Conservation (phyloP, 2,797 vertebrate species). For the Oreochromis mossambicus region DNA sequence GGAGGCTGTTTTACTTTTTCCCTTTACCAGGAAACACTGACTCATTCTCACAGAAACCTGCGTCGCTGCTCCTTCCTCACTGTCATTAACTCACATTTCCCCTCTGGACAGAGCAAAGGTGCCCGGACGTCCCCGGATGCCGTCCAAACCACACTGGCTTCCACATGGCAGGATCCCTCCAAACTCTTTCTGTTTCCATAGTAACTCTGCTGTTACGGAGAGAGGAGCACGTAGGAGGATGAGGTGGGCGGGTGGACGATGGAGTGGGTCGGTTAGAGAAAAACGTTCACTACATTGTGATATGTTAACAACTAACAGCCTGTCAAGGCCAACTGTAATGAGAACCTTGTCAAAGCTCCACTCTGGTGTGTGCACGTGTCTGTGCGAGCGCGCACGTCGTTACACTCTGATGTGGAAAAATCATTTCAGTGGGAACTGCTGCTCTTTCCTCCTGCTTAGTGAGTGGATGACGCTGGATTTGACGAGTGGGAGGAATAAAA, state of each 20-base stretch:
- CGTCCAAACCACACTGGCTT: slow-evolving; percentile 46
- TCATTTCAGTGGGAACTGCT: neutral
- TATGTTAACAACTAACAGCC: slow-evolving; percentile 47
- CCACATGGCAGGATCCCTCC: slow-evolving; percentile 46
- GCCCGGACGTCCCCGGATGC: slow-evolving; percentile 33
- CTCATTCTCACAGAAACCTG: neutral
- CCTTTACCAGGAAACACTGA: neutral
- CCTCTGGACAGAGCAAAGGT: slow-evolving; percentile 26
- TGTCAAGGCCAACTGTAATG: slow-evolving; percentile 43
- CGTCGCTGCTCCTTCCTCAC: neutral
- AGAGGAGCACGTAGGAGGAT: slow-evolving; percentile 50
- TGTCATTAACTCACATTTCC: slow-evolving; percentile 32
- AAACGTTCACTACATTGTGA: slow-evolving; percentile 45
- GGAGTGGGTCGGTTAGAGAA: slow-evolving; percentile 19
- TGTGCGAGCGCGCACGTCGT: neutral
- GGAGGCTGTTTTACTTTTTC: neutral
- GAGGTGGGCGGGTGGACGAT: slow-evolving; percentile 32
- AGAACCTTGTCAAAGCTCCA: slow-evolving; percentile 6
- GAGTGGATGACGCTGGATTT: neutral
- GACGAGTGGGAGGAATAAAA: neutral
- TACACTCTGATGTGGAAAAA: neutral
- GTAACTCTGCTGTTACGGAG: slow-evolving; percentile 60
- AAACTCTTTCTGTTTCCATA: slow-evolving; percentile 73
- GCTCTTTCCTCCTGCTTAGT: neutral
- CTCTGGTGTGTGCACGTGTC: neutral